A percentile compares a stretch with the other conserved stretches of the same genome.
phyloP scores from a whole-genome alignment of 1,140 invertebrate genomes.

The Eumaeus atala region DNA sequence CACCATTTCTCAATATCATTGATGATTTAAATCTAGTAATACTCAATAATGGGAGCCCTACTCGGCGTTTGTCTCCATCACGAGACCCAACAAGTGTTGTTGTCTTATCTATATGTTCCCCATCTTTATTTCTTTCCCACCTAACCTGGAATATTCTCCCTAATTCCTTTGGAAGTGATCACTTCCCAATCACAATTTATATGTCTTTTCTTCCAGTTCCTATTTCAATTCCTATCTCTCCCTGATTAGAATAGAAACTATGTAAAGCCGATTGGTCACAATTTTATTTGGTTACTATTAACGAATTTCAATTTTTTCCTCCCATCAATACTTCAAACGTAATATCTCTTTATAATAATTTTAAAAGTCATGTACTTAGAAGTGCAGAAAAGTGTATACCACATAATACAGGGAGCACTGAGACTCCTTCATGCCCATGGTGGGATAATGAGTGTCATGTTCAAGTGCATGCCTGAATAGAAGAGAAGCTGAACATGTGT shows the following conservation, averaged over 20 bases:
- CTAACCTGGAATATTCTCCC: background rate
- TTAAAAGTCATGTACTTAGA: background rate
- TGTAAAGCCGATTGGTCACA: conserved; percentile 2
- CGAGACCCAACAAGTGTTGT: background rate
- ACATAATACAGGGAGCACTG: background rate
- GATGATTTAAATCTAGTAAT: conserved; percentile 2
- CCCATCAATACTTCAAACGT: background rate
- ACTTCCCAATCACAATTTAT: conserved; percentile 2
- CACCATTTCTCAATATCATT: background rate
- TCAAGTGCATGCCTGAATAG: background rate
- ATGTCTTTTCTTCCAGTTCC: background rate
- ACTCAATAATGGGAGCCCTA: background rate
- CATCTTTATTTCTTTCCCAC: background rate
- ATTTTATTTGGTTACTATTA: background rate
- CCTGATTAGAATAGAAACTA: conserved; percentile 10
- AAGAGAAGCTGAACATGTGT: background rate
- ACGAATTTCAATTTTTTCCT: background rate
- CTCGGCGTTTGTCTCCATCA: background rate
- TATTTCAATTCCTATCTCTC: background rate
- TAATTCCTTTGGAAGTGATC: conserved; percentile 6
- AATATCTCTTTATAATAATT: background rate
- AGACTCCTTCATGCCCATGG: conserved; percentile 10
- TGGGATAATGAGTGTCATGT: conserved; percentile 15
- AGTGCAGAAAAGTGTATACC: conserved; percentile 1
- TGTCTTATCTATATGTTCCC: background rate